Conservation (phyloP, 2,113 vertebrate species). For the Junco hyemalis region DNA sequence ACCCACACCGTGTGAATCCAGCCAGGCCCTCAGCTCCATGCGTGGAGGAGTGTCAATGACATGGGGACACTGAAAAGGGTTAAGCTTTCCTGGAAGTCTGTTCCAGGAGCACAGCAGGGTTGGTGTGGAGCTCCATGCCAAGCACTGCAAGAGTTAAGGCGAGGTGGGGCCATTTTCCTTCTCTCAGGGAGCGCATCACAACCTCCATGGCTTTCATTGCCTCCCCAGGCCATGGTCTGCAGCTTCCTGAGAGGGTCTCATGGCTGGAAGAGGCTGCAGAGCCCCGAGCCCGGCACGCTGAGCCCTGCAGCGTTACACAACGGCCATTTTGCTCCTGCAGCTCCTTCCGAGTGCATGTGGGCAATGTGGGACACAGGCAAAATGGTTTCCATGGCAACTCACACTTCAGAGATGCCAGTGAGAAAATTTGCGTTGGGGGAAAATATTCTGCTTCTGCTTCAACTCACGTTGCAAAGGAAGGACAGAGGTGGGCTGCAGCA, state of each 20-base stretch:
- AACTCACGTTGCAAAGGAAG: background rate
- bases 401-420: conserved; percentile 57
- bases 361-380: conserved; percentile 64
- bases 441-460: conserved; percentile 44
- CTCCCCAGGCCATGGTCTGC: accelerated
- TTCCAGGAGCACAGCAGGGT: background rate
- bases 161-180: background rate
- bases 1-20: background rate
- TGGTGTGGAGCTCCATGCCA: background rate
- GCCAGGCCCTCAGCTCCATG: background rate
- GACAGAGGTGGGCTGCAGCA: conserved; percentile 15
- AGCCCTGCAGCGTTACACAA: background rate
- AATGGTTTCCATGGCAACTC: conserved; percentile 67
- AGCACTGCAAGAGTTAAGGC: conserved; percentile 12
- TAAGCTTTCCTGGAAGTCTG: background rate
- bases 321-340: conserved; percentile 57
- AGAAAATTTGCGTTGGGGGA: conserved; percentile 41
- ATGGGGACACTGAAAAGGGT: background rate
- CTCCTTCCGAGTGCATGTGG: conserved; percentile 17
- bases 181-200: accelerated
- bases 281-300: accelerated
- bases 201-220: background rate
- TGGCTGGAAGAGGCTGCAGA: background rate
- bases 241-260: background rate
- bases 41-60: accelerated